Conservation (phyloP, 2,888 invertebrate genomes). For the Microctonus hyperodae region DNA sequence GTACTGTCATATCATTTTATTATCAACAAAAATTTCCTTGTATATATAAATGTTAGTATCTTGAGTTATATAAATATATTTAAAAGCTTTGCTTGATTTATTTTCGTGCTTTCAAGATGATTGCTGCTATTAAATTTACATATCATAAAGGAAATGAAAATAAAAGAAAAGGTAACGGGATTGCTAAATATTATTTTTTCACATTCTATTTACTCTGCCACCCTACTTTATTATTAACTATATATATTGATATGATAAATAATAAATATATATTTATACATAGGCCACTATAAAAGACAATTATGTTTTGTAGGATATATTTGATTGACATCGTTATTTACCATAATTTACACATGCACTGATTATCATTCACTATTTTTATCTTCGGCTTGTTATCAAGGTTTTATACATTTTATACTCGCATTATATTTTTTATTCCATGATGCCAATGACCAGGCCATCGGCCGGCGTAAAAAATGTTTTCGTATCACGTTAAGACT, state of each 20-base stretch:
- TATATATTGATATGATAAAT: neutral
- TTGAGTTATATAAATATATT: neutral
- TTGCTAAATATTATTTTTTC: neutral
- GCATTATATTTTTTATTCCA: neutral
- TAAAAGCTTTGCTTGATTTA: neutral
- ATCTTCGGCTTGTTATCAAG: neutral
- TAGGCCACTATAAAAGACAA: neutral
- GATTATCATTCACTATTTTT: neutral
- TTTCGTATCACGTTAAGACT: constrained; percentile 39
- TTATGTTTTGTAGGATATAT: neutral
- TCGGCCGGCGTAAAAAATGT: constrained; percentile 38
- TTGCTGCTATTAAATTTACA: neutral
- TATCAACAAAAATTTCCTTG: too few relatives aligned
- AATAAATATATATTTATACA: neutral
- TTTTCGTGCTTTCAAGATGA: neutral
- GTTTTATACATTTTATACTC: neutral
- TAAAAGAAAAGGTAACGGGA: neutral
- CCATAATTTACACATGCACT: neutral
- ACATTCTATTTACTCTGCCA: neutral
- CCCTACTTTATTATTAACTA: neutral
- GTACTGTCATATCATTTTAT: too few relatives aligned
- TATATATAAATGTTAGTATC: neutral
- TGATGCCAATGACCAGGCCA: constrained; percentile 31
- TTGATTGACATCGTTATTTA: neutral
- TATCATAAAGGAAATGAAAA: neutral